phyloP scores from a whole-genome alignment of 2,113 vertebrate species.

The Athene noctua region DNA sequence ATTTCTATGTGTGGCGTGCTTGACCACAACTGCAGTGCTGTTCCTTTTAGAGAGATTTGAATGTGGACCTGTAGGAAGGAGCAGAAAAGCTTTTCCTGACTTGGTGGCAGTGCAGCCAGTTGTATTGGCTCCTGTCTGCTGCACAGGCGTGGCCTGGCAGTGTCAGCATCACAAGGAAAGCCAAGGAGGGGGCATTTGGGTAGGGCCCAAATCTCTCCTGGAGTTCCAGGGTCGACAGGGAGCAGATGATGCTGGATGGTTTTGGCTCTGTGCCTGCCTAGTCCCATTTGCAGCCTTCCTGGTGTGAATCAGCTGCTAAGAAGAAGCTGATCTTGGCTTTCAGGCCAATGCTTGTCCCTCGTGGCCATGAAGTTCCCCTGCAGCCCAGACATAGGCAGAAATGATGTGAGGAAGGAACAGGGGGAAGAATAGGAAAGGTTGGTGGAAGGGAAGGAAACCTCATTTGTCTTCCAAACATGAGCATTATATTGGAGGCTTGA shows the following conservation, averaged over 20 bases:
- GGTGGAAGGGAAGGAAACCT: background rate
- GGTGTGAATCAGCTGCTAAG: background rate
- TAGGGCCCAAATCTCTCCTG: background rate
- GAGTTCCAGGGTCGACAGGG: background rate
- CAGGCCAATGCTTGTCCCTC: background rate
- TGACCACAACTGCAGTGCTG: background rate
- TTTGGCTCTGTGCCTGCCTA: background rate
- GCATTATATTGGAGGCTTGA: background rate
- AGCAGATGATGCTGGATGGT: background rate
- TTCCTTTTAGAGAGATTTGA: background rate
- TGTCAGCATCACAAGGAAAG: accelerated
- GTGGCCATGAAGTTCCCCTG: background rate
- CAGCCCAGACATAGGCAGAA: background rate
- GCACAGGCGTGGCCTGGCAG: background rate
- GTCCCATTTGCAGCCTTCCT: background rate
- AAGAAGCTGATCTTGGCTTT: background rate
- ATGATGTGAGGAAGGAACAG: background rate
- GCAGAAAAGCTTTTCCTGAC: background rate
- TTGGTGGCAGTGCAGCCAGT: background rate
- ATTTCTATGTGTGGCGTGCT: background rate
- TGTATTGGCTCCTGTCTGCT: background rate
- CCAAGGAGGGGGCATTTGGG: background rate
- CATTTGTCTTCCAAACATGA: background rate
- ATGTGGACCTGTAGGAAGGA: background rate
- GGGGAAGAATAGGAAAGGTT: background rate